These are phyloP conservation scores for Sinella curviseta DNA, from an alignment of 1,140 invertebrate species.

Conservation along the genomic window DNA sequence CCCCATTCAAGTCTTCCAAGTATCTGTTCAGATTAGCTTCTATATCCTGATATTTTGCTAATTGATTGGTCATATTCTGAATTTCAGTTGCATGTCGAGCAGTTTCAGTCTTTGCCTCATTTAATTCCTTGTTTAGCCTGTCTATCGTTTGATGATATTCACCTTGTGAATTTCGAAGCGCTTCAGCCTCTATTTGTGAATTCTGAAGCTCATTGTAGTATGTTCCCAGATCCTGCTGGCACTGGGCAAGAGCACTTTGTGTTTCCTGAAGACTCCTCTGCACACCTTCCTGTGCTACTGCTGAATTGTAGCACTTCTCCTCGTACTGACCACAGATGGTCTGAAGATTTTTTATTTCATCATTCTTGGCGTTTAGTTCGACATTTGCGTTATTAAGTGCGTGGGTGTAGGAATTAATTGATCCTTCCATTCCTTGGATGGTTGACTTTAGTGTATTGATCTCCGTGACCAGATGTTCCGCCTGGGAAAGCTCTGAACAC, in stretches of 20 bases:
- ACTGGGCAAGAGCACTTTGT: constrained; percentile 26
- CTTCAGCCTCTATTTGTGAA: constrained; percentile 30
- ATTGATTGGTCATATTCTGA: not conserved
- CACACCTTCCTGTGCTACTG: not conserved
- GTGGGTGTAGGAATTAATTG: not conserved
- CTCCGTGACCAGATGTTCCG: not conserved
- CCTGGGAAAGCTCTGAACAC: not conserved
- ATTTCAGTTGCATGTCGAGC: not conserved
- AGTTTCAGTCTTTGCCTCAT: not conserved
- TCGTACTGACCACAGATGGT: not conserved
- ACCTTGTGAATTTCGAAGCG: constrained; percentile 4
- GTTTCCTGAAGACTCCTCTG: no score
- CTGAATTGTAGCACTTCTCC: not conserved
- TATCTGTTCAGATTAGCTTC: constrained; percentile 58
- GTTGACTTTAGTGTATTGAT: not conserved
- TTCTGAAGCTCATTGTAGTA: constrained; percentile 34
- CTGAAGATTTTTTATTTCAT: not conserved
- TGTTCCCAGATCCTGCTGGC: constrained; percentile 2
- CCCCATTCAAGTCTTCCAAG: constrained; percentile 62
- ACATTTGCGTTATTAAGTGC: not conserved
- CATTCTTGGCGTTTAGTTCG: no score
- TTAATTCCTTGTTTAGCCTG: not conserved
- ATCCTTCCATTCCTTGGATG: not conserved
- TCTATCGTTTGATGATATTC: constrained; percentile 35
- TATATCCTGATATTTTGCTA: constrained; percentile 52